Evolutionary conservation across 2,113 vertebrate species (phyloP).

Genomic region (Pampusana beccarii): DNA sequence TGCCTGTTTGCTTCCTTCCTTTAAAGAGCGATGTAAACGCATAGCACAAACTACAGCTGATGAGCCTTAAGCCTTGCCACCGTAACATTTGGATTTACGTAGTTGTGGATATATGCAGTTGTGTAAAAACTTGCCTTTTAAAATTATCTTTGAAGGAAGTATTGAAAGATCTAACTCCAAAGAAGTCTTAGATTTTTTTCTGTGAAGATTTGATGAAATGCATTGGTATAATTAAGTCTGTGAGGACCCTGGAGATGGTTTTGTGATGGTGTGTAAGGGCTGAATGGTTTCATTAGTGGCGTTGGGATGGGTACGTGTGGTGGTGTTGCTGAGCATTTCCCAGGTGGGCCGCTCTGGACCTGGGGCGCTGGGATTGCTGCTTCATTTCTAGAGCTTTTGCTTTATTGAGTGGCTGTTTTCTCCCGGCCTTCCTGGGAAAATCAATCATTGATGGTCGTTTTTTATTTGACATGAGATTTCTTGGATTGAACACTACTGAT

Average conservation of each 20-base stretch:
- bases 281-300: rapidly evolving
- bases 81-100: rapidly evolving
- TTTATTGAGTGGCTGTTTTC: not conserved
- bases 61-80: not conserved
- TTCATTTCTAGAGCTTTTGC: not conserved
- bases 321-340: not conserved
- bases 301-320: not conserved
- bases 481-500: rapidly evolving
- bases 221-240: not conserved
- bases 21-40: not conserved
- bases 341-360: not conserved
- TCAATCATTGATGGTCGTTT: not conserved
- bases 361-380: not conserved
- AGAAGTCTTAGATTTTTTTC: not conserved
- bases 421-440: not conserved
- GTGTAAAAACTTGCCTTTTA: not conserved
- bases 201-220: not conserved
- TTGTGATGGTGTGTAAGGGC: not conserved
- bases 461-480: not conserved
- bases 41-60: not conserved
- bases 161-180: not conserved
- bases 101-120: too few relatives aligned
- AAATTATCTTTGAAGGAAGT: not conserved
- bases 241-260: rapidly evolving
- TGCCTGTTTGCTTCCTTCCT: not conserved